phyloP scores from a whole-genome alignment of 2,113 vertebrate genomes.

The Ptyas mucosa region DNA sequence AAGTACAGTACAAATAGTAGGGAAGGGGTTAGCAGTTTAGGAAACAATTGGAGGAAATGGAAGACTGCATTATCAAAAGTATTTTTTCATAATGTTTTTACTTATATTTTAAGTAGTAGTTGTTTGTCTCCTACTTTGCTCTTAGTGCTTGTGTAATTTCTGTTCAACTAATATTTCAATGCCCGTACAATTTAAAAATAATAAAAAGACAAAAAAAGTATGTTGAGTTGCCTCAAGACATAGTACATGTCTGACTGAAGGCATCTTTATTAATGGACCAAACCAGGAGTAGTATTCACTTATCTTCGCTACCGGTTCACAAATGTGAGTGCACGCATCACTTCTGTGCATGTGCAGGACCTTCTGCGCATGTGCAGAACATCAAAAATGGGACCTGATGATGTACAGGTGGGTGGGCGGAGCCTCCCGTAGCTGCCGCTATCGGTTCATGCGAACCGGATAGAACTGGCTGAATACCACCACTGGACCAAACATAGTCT shows the following conservation, averaged over 20 bases:
- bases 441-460: too few species aligned
- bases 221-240: neutral
- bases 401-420: too few species aligned
- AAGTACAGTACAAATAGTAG: neutral
- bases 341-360: too few species aligned
- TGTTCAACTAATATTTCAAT: neutral
- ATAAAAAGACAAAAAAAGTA: neutral
- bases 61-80: neutral
- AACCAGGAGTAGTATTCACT: neutral
- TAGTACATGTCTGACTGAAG: neutral
- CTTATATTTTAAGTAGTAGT: neutral
- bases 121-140: neutral
- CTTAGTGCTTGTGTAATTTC: neutral
- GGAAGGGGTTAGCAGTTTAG: neutral
- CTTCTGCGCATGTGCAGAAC: too few species aligned
- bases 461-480: too few species aligned
- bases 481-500: neutral
- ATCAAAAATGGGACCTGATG: too few species aligned
- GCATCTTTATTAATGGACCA: neutral
- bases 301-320: too few species aligned
- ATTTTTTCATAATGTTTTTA: neutral
- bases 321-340: too few species aligned
- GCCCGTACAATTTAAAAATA: neutral
- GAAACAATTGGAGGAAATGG: neutral
- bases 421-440: too few species aligned